Percentiles rank a stretch among this genome's conserved stretches.
Conservation (phyloP, 2,888 invertebrate species). For the Altica lythri region DNA sequence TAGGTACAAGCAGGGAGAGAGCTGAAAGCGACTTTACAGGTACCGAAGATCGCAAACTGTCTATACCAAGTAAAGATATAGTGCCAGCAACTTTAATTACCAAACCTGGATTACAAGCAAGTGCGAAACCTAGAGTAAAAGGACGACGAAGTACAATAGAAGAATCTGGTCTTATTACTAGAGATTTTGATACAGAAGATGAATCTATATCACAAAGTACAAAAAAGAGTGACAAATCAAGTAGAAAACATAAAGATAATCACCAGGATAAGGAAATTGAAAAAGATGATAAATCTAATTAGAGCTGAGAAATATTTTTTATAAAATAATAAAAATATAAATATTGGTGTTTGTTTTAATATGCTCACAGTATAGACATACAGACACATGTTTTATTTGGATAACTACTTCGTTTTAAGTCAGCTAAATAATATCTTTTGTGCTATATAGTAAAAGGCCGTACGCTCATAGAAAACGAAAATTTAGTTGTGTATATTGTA, state of each 20-base stretch:
- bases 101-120: constrained; percentile 25
- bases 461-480: too few relatives aligned
- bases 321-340: background rate
- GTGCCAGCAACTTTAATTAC: constrained; percentile 28
- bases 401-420: background rate
- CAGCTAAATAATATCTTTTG: background rate
- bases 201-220: background rate
- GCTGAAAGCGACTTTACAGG: constrained; percentile 11
- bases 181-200: background rate
- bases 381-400: background rate
- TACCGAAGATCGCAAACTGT: constrained; percentile 26
- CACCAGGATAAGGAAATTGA: background rate
- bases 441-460: too few relatives aligned
- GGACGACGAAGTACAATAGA: constrained; percentile 24
- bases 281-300: background rate
- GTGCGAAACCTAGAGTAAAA: constrained; percentile 22
- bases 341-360: background rate
- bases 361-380: background rate
- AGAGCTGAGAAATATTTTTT: background rate
- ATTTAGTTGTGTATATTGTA: too few relatives aligned
- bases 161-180: constrained; percentile 5
- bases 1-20: constrained; percentile 23
- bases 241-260: background rate
- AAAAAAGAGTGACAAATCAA: background rate
- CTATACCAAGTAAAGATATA: constrained; percentile 30